Conservation (phyloP, 2,797 vertebrate species). For the Crenichthys baileyi region DNA sequence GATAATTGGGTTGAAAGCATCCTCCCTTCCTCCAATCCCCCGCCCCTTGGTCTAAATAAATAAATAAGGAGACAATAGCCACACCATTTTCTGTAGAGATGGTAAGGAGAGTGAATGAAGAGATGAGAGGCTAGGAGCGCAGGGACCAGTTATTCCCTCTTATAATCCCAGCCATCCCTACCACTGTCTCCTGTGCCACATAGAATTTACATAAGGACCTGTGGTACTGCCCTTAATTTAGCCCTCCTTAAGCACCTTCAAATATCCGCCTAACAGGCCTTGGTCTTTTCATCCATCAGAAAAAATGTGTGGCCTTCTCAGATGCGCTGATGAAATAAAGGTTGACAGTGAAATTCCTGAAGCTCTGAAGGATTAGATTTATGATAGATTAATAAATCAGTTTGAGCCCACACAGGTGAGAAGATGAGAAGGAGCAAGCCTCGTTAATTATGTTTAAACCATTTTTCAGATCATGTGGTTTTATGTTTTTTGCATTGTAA, state of each 20-base stretch:
- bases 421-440: slow-evolving; percentile 23
- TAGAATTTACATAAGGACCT: slow-evolving; percentile 78
- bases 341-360: slow-evolving; percentile 43
- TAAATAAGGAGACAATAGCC: slow-evolving; percentile 81
- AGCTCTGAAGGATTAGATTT: slow-evolving; percentile 48
- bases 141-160: slow-evolving; percentile 77
- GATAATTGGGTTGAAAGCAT: slow-evolving; percentile 82
- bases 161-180: slow-evolving; percentile 71
- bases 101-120: slow-evolving; percentile 63
- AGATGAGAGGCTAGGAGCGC: slow-evolving; percentile 70
- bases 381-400: slow-evolving; percentile 39
- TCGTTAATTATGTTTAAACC: slow-evolving; percentile 16
- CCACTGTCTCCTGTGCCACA: slow-evolving; percentile 54
- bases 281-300: slow-evolving; percentile 60
- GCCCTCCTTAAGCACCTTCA: slow-evolving; percentile 73
- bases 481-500: slow-evolving; percentile 12
- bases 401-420: slow-evolving; percentile 48
- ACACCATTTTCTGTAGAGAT: slow-evolving; percentile 48
- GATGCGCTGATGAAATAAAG: slow-evolving; percentile 28
- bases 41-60: slow-evolving; percentile 79
- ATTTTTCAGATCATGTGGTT: not conserved
- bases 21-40: slow-evolving; percentile 49
- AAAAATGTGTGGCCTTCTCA: slow-evolving; percentile 23
- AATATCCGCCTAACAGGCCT: slow-evolving; percentile 58
- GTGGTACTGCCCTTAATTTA: slow-evolving; percentile 75